These are phyloP conservation scores for Caenorhabditis remanei DNA, from an alignment of 1,140 invertebrate species.

Conservation along the genomic window DNA sequence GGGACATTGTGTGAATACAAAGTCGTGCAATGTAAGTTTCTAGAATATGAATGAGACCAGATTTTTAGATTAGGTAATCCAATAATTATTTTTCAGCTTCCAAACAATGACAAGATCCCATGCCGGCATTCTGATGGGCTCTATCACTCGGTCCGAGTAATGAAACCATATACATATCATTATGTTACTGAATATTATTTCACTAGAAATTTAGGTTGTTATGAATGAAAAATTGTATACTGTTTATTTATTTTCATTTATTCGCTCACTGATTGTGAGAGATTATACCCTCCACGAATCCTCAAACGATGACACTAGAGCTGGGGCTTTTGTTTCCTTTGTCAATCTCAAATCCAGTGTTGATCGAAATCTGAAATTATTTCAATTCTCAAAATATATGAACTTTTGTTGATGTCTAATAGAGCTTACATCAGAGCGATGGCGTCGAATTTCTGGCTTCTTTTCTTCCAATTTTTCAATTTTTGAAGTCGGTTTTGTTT, in stretches of 20 bases:
- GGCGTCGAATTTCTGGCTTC: too few relatives aligned
- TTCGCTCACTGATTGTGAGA: neutral
- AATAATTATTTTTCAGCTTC: slow-evolving; percentile 19
- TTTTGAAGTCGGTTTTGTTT: too few relatives aligned
- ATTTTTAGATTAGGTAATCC: neutral
- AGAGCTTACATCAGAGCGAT: too few relatives aligned
- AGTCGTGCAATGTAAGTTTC: neutral
- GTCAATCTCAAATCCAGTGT: neutral
- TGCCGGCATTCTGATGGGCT: slow-evolving; percentile 16
- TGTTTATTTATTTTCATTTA: too few relatives aligned
- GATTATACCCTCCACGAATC: neutral
- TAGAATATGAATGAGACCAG: neutral
- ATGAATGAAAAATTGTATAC: neutral
- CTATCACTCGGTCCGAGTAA: slow-evolving; percentile 10
- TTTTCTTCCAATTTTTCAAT: too few relatives aligned
- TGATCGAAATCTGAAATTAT: neutral
- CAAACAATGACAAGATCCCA: slow-evolving; percentile 27
- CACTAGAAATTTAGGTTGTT: slow-evolving; percentile 36
- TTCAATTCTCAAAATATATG: neutral
- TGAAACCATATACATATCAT: slow-evolving; percentile 35
- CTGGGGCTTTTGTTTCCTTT: neutral
- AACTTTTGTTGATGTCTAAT: too few relatives aligned
- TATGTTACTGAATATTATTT: slow-evolving; percentile 43
- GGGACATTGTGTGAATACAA: slow-evolving; percentile 20
- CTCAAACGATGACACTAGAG: slow-evolving; percentile 5